These are phyloP conservation scores for Bubo blakistoni DNA, from an alignment of 2,113 vertebrate genomes.

Conservation along the genomic window DNA sequence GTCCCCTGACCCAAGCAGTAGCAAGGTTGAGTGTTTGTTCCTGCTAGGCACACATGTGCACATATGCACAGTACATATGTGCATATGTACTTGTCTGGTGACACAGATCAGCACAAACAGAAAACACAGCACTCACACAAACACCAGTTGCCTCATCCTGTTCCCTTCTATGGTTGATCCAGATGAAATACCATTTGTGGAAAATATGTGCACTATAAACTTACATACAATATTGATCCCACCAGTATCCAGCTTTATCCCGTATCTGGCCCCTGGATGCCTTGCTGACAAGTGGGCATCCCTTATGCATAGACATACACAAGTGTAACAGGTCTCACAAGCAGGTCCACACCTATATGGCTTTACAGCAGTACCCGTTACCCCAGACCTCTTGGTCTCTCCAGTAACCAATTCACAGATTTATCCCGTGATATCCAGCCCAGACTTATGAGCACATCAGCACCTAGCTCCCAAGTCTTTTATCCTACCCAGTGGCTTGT, in stretches of 20 bases:
- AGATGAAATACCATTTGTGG: not conserved
- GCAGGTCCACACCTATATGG: not conserved
- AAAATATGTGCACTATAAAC: not conserved
- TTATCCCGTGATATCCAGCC: no score
- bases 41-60: no score
- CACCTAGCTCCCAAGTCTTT: not conserved
- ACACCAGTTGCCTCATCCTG: not conserved
- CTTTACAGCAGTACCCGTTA: not conserved
- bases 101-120: not conserved
- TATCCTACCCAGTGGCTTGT: not conserved
- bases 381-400: not conserved
- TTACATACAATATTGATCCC: not conserved
- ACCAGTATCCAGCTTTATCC: not conserved
- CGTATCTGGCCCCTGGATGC: not conserved
- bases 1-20: not conserved
- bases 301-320: not conserved
- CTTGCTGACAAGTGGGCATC: not conserved
- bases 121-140: not conserved
- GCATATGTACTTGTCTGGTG: not conserved
- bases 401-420: not conserved
- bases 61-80: rapidly evolving
- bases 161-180: not conserved
- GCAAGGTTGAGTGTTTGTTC: not conserved
- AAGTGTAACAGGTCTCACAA: not conserved
- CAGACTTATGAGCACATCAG: not conserved